phyloP scores from a whole-genome alignment of 2,888 invertebrate species.

The Drosophila phalerata region DNA sequence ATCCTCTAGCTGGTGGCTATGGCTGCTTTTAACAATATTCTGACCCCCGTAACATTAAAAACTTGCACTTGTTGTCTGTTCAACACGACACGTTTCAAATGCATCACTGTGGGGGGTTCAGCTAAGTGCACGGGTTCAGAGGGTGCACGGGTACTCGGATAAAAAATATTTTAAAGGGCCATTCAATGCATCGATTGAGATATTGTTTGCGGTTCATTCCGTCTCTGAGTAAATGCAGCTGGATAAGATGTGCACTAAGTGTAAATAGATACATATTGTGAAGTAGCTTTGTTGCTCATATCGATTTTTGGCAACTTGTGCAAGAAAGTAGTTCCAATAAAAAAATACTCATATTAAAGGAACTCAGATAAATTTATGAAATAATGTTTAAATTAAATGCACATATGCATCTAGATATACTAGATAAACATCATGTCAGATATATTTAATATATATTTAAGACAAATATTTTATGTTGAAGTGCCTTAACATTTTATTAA shows the following conservation, averaged over 20 bases:
- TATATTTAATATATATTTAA: too few relatives aligned
- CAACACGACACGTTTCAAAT: constrained; percentile 32
- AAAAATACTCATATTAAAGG: background rate
- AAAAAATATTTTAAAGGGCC: constrained; percentile 26
- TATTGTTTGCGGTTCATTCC: constrained; percentile 47
- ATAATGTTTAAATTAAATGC: too few relatives aligned
- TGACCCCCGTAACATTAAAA: constrained; percentile 26
- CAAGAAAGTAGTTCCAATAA: background rate
- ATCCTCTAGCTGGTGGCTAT: constrained; percentile 35
- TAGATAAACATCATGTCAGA: too few relatives aligned
- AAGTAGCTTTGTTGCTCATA: background rate
- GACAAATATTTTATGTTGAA: too few relatives aligned
- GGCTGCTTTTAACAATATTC: constrained; percentile 48
- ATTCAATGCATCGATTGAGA: constrained; percentile 48
- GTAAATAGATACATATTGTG: constrained; percentile 3
- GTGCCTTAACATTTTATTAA: too few relatives aligned
- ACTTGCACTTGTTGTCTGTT: constrained; percentile 43
- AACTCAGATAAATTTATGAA: background rate
- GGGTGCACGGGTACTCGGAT: constrained; percentile 18
- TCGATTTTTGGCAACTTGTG: background rate
- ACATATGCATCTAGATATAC: too few relatives aligned
- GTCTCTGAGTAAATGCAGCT: constrained; percentile 33
- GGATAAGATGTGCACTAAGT: background rate
- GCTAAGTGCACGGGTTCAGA: background rate
- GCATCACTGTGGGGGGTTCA: constrained; percentile 4